These are phyloP conservation scores for Pheosia gnoma DNA, from an alignment of 2,888 invertebrate genomes.

Conservation along the genomic window DNA sequence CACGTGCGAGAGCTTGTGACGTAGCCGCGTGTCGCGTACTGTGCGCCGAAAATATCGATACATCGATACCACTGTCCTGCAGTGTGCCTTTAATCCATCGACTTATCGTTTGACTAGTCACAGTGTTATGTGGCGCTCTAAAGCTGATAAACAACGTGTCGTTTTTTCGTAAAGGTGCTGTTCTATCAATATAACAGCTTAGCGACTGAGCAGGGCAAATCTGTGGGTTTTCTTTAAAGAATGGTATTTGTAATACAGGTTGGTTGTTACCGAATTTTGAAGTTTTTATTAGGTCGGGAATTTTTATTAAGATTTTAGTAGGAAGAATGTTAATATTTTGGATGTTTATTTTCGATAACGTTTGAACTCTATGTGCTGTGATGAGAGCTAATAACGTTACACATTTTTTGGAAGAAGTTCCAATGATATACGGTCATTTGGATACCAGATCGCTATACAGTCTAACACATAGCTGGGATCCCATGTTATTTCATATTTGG, in stretches of 20 bases:
- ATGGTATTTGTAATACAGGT: not conserved
- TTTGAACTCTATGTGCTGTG: slow-evolving; percentile 4
- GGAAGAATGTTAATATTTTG: not conserved
- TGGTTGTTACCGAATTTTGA: too few species aligned
- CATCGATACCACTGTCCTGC: not conserved
- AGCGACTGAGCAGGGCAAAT: not conserved
- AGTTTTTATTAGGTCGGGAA: too few species aligned
- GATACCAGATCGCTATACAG: not conserved
- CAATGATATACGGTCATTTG: not conserved
- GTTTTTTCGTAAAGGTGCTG: not conserved
- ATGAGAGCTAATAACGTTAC: not conserved
- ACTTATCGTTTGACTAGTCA: slow-evolving; percentile 1
- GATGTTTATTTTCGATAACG: not conserved
- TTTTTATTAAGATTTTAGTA: not conserved
- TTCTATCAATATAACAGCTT: not conserved
- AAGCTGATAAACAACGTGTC: not conserved
- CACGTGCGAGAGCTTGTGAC: not conserved
- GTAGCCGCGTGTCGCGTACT: not conserved
- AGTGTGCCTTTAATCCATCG: slow-evolving; percentile 4
- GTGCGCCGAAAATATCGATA: not conserved
- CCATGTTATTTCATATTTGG: slow-evolving; percentile 2
- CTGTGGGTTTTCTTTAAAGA: not conserved
- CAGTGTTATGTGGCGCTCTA: not conserved
- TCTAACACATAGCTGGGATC: not conserved
- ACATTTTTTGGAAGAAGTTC: not conserved